Percentiles rank a stretch among this genome's conserved stretches.
Conservation (phyloP, 2,113 vertebrate genomes). For the Tetraodon nigroviridis region DNA sequence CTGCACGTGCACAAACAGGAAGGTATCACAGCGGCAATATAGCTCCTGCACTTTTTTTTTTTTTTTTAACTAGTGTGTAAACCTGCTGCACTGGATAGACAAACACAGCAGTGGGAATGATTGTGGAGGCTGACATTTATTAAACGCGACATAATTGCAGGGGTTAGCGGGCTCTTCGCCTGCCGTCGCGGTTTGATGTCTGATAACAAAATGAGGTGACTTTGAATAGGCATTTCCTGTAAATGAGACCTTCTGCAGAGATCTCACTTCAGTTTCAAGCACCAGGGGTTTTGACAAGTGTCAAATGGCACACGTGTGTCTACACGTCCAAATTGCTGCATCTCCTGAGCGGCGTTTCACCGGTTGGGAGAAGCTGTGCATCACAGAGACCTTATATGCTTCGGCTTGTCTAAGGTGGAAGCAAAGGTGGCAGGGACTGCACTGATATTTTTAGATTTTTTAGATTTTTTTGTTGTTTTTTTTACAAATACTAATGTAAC, state of each 20-base stretch:
- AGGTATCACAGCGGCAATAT: slow-evolving; percentile 9
- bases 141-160: no score
- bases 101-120: no score
- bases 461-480: no score
- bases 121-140: background rate
- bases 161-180: no score
- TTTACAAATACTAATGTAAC: no score
- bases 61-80: no score
- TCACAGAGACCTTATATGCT: slow-evolving; percentile 25
- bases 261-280: slow-evolving; percentile 12
- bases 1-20: slow-evolving; percentile 9
- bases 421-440: no score
- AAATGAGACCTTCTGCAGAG: slow-evolving; percentile 21
- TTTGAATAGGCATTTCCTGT: slow-evolving; percentile 56
- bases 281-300: slow-evolving; percentile 17
- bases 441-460: no score
- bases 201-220: slow-evolving; percentile 34
- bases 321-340: slow-evolving; percentile 12
- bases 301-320: slow-evolving; percentile 29
- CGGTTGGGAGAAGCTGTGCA: no score
- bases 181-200: background rate
- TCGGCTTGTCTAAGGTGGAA: slow-evolving; percentile 1
- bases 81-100: no score
- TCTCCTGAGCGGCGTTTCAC: slow-evolving; percentile 20
- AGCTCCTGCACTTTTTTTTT: no score